These are phyloP conservation scores for Cydia fagiglandana DNA, from an alignment of 1,140 invertebrate species.

Conservation along the genomic window DNA sequence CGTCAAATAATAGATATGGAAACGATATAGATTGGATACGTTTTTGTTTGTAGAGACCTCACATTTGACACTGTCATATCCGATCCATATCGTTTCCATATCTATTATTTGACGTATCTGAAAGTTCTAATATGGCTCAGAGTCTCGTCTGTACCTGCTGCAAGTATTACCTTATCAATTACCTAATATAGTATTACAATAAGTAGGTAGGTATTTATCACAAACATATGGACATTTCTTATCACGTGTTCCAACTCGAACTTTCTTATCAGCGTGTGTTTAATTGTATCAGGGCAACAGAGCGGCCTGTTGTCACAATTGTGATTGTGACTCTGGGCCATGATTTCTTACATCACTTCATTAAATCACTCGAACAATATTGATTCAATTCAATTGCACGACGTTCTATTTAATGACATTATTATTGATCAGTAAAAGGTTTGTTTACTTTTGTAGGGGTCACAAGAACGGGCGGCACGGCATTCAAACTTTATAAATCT, in stretches of 20 bases:
- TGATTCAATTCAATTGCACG: not conserved
- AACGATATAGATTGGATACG: no score
- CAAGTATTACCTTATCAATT: no score
- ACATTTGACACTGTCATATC: no score
- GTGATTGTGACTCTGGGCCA: not conserved
- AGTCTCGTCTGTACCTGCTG: no score
- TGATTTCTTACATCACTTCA: constrained; percentile 8
- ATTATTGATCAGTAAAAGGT: not conserved
- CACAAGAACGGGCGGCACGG: no score
- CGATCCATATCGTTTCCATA: no score
- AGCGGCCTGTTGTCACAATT: not conserved
- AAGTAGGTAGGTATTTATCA: no score
- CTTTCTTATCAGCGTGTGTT: constrained; percentile 4
- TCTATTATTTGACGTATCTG: no score
- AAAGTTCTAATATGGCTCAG: no score
- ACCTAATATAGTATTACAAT: not conserved
- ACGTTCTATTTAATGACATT: not conserved
- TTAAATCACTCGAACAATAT: not conserved
- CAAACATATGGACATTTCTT: not conserved
- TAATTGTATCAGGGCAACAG: not conserved
- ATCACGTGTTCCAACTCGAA: not conserved
- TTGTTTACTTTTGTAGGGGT: not conserved
- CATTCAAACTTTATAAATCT: no score
- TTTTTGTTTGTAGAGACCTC: no score
- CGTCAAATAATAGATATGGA: no score